Evolutionary conservation across 2,888 invertebrate genomes (phyloP), one percentile per base, ranked within the genome.

Genomic region (Dryobotodes eremita): DNA sequence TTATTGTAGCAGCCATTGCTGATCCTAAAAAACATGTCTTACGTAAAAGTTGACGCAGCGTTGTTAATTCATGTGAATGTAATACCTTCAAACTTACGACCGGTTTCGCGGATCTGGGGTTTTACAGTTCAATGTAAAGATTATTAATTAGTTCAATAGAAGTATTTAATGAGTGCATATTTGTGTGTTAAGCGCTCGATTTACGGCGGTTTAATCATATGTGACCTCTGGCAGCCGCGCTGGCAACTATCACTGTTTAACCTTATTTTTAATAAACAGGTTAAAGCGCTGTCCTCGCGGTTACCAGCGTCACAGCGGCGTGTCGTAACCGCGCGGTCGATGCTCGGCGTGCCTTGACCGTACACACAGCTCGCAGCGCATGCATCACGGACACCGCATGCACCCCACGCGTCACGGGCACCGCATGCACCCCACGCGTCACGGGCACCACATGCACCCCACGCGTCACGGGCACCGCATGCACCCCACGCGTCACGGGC

Each of bases 41-140:
- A 36, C 62, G 82, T 62, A 55, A 79, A 55, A 64, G n/a, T 62
- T 64, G 26, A 13, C 23, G 42, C 15, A n/a, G 81, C 55, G 26
- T 55, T n/a, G 70, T 59, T 46, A 81, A 73, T 50, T 42, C 57
- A 82, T 50, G 82, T 79, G 82, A 82, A 82, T 26, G 65, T 46
- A 76, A 82, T 65, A 75, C 83, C 79, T 82, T 82, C 79, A 59
- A 36, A 61, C 26, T 82, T 6, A 10, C n/a, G 48, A 66, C 20
- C 46, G 36, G 59, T 36, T 36, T 61, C n/a, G 23, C 66, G 36
- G 53, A 77, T 36, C 46, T 66, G 77, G 55, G 53, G 53, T 48
- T 26, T 59, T 66, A 68, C 68, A 31, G 53, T 59, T 78, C 83
- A 83, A 71, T 79, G 79, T 69, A 31, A 79, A 57, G 62, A n/a